These are phyloP conservation scores for Colletes latitarsis DNA, from an alignment of 1,140 invertebrate species.

Conservation along the genomic window DNA sequence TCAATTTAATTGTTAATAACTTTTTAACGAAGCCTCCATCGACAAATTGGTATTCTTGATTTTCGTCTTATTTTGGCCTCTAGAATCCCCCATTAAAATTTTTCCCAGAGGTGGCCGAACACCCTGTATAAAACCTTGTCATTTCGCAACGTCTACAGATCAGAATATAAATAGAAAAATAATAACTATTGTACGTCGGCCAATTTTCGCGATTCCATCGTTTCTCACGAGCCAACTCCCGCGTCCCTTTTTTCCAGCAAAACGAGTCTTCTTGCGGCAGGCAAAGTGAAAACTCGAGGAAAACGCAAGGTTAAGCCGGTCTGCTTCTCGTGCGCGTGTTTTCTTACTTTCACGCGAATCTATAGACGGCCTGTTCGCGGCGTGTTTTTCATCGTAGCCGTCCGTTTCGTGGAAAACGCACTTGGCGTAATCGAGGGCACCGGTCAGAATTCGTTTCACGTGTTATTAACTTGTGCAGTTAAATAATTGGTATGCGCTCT, in stretches of 20 bases:
- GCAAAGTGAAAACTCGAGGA: conserved; percentile 28
- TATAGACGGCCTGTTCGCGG: neutral
- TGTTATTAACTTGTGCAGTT: conserved; percentile 17
- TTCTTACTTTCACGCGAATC: conserved; percentile 33
- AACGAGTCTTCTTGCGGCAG: neutral
- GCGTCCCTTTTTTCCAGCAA: neutral
- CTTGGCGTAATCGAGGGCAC: neutral
- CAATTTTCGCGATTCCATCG: conserved; percentile 26
- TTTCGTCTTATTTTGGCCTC: too few species aligned
- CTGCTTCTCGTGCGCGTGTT: neutral
- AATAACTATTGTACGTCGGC: neutral
- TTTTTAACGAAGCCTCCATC: too few species aligned
- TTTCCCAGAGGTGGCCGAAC: too few species aligned
- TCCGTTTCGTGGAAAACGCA: neutral
- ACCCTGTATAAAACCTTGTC: too few species aligned
- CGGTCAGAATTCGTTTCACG: neutral
- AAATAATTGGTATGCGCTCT: neutral
- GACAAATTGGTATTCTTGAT: too few species aligned
- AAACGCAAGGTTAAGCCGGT: conserved; percentile 35
- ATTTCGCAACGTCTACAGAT: neutral
- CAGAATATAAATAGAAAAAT: neutral
- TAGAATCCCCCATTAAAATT: too few species aligned
- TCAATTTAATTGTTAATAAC: too few species aligned
- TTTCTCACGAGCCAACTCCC: conserved; percentile 40
- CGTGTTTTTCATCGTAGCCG: neutral